Conservation (phyloP, 2,888 invertebrate genomes). For the Cerceris rybyensis region DNA sequence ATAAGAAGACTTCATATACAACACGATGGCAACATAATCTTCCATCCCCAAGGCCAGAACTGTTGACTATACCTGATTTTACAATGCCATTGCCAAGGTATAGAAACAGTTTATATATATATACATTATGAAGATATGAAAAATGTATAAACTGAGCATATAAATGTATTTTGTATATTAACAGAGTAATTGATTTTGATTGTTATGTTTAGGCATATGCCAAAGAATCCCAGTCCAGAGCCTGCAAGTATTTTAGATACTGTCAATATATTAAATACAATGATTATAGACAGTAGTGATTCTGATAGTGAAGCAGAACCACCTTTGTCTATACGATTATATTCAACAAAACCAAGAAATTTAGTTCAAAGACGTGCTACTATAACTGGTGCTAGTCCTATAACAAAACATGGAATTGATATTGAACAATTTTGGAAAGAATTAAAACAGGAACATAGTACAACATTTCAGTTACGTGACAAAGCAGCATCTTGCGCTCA, state of each 20-base stretch:
- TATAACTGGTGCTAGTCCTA: conserved; percentile 92
- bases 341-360: conserved; percentile 89
- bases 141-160: neutral
- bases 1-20: conserved; percentile 86
- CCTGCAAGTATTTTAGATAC: conserved; percentile 75
- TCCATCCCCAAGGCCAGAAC: conserved; percentile 86
- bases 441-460: conserved; percentile 84
- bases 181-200: conserved; percentile 25
- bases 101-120: conserved; percentile 7
- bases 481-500: conserved; percentile 91
- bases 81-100: conserved; percentile 84
- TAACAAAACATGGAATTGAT: conserved; percentile 85
- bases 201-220: conserved; percentile 67
- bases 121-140: neutral
- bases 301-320: conserved; percentile 84
- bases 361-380: conserved; percentile 92
- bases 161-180: conserved; percentile 11
- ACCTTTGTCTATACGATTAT: conserved; percentile 85
- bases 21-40: conserved; percentile 87
- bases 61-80: conserved; percentile 85
- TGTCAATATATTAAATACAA: conserved; percentile 75
- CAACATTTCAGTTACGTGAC: conserved; percentile 86
- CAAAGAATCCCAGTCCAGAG: conserved; percentile 77
- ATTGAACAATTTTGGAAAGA: conserved; percentile 91
- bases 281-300: conserved; percentile 83